Conservation (phyloP, 2,113 vertebrate genomes). For the Ageneiosus marmoratus region DNA sequence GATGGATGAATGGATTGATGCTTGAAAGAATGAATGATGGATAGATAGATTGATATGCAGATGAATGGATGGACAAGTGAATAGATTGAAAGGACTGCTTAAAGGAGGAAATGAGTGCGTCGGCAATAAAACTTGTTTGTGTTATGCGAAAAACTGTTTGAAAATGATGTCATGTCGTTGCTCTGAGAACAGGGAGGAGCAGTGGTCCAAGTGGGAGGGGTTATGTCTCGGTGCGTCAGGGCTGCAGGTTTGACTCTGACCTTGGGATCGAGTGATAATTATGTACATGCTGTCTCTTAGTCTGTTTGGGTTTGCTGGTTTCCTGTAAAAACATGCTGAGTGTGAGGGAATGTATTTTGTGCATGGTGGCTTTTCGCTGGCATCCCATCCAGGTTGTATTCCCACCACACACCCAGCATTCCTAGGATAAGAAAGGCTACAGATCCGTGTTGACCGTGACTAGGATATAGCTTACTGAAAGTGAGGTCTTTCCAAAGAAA, state of each 20-base stretch:
- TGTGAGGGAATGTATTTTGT: background rate
- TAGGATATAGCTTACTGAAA: too few relatives aligned
- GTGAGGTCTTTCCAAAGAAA: constrained; percentile 1
- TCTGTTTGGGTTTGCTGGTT: background rate
- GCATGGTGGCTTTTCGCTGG: background rate
- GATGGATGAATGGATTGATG: background rate
- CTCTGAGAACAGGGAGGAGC: too few relatives aligned
- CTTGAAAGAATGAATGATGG: background rate
- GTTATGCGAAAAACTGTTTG: too few relatives aligned
- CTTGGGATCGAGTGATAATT: background rate
- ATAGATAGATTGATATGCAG: too few relatives aligned
- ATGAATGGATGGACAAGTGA: background rate
- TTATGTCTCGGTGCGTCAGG: background rate
- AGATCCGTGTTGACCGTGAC: background rate
- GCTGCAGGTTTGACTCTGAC: background rate
- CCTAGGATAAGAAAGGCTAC: too few relatives aligned
- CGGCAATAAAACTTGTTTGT: background rate
- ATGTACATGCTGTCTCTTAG: background rate
- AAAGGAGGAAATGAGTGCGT: background rate
- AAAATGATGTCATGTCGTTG: too few relatives aligned
- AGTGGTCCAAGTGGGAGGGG: too few relatives aligned
- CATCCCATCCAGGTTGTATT: background rate
- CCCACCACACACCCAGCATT: background rate
- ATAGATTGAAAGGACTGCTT: background rate
- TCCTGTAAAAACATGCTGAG: background rate